Evolutionary conservation across 1,140 invertebrate species (phyloP), one percentile per base, ranked within the genome.

Genomic region (Lepidurus couesii): DNA sequence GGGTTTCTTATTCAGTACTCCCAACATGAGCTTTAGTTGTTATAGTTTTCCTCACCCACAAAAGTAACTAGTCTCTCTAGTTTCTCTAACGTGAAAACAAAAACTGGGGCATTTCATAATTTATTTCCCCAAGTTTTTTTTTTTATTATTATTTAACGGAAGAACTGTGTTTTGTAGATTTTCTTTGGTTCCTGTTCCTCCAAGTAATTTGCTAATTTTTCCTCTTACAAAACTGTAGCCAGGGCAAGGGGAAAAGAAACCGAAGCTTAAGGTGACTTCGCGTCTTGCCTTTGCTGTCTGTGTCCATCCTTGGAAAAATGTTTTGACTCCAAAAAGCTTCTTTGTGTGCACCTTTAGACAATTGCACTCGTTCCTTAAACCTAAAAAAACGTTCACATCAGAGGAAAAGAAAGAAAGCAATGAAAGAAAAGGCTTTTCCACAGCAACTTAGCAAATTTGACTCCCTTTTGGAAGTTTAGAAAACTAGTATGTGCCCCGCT

Each of bases 21-120:
- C 53, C 53, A 47, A 65, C 53, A 21, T 13, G 21, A 65, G 53
- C 53, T 65, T 65, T 65, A 65, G 53, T 65, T 65, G 53, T 21
- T 7, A n/a, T 11, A n/a, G 16, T 65, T n/a, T 65, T 13, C n/a
- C 3, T 65, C 21, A 65, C 45, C 1, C 1, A n/a, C 53, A 13
- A 1, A 16, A n/a, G n/a, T 2, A 65, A 65, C 53, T 65, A 65
- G 53, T 65, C 53, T 16, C 21, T 9, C 53, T 65, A 65, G 53
- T 65, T 65, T 65, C 53, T 21, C 21, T 16, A n/a, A 7, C 53
- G 7, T 16, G 9, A 10, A 65, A 65, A 65, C 24, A 16, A 65
- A 13, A 16, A 65, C 21, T 3, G 8, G 16, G 53, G 13, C 53
- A 16, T 34, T 34, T 34, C 34, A 65, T 16, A 65, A 65, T 65